Evolutionary conservation across 2,113 vertebrate genomes (phyloP), one percentile per base, ranked within the genome.

Genomic region (Desmodus rotundus): DNA sequence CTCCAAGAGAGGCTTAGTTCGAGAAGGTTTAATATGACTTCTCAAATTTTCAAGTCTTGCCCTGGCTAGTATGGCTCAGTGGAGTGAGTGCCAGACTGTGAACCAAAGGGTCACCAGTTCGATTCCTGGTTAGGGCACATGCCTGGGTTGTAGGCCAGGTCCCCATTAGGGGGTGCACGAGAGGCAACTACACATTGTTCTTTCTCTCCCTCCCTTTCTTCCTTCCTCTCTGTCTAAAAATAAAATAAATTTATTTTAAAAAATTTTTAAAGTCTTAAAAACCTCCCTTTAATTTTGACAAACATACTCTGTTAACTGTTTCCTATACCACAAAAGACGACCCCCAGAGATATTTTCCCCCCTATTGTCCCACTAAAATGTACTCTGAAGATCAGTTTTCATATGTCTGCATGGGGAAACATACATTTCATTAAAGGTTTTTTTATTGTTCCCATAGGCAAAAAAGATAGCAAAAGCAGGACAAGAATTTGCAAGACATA

Each of bases 401-500:
- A 3, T 65, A 13, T 70, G n/a, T 61, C 84, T 93, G 2, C 41
- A 7, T 78, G 41, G 47, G 45, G 31, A 76, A 83, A 95, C 70
- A 47, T 45, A 41, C 54, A 31, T 95, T 82, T 77, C 41, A 36
- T 87, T 50, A 91, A 95, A 78, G 33, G 7, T 36, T 76, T 70
- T 88, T 31, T 76, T 95, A 52, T 97, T 95, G 91, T 81, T 96
- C 74, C 96, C 93, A 33, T 96, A 99, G 99, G 99, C 98, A 67
- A 99, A 98, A 98, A 99, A 98, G 95, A 99, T 99, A 97, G 99
- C 99, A 84, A 98, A 98, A 97, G 96, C 99, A 9, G 99, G 99
- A 77, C 99, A 99, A 95, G 98, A 99, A 98, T 99, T 99, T 99
- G 99, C 99, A 95, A 99, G 99, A 93, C 98, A 98, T 91, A 98